phyloP scores from a whole-genome alignment of 1,140 invertebrate genomes.

The Saxidomus purpurata region DNA sequence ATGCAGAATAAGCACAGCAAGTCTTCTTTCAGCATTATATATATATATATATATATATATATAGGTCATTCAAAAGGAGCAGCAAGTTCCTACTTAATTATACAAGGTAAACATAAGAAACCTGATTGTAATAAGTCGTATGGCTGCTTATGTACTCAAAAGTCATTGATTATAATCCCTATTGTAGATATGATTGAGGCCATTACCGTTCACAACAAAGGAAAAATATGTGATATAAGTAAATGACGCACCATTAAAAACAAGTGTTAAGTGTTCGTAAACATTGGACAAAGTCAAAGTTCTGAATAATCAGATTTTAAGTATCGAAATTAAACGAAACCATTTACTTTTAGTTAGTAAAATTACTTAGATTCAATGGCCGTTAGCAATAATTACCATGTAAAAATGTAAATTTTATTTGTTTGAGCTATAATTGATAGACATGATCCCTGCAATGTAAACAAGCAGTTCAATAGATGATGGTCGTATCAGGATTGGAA shows the following conservation, averaged over 20 bases:
- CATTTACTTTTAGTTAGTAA: conserved; percentile 2
- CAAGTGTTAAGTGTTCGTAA: conserved; percentile 19
- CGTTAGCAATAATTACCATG: conserved; percentile 34
- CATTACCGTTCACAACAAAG: background rate
- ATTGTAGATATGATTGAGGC: conserved; percentile 4
- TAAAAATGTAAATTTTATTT: conserved; percentile 53
- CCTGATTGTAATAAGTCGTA: background rate
- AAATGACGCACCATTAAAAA: conserved; percentile 16
- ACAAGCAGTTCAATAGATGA: conserved; percentile 11
- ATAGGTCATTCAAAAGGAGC: too few relatives aligned
- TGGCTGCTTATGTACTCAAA: background rate
- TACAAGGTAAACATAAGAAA: background rate
- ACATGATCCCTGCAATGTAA: background rate
- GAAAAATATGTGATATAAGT: background rate
- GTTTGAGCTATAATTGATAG: background rate
- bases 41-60: too few relatives aligned
- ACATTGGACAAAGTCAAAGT: conserved; percentile 13
- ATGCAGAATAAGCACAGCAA: too few relatives aligned
- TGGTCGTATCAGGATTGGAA: background rate
- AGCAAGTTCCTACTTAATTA: conserved; percentile 1
- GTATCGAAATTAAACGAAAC: conserved; percentile 19
- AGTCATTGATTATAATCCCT: conserved; percentile 3
- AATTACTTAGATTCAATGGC: background rate
- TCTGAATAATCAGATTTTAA: conserved; percentile 30
- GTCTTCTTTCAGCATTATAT: too few relatives aligned